phyloP scores from a whole-genome alignment of 2,113 vertebrate species.

The Oxyura jamaicensis region DNA sequence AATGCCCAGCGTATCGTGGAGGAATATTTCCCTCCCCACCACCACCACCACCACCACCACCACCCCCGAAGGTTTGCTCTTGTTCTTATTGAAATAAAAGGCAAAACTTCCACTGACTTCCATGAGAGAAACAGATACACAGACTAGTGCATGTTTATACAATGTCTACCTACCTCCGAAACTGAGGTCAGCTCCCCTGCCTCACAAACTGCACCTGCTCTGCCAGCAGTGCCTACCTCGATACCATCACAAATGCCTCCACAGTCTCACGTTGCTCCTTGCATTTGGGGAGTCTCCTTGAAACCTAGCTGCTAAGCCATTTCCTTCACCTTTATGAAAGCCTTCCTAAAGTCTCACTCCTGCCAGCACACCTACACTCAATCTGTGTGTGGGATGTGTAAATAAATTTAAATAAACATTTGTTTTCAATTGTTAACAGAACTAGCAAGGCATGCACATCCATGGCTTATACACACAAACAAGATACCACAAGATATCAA shows the following conservation, averaged over 20 bases:
- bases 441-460: not conserved
- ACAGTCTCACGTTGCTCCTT: not conserved
- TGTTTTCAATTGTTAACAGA: constrained; percentile 55
- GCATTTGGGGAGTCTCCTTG: not conserved
- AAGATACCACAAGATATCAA: not conserved
- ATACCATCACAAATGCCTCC: not conserved
- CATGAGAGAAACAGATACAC: not conserved
- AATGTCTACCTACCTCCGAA: not conserved
- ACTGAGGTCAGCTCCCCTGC: not conserved
- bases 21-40: not conserved
- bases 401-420: constrained; percentile 51
- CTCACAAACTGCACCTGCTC: not conserved
- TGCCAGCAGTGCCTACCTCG: not conserved
- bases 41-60: not conserved
- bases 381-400: constrained; percentile 41
- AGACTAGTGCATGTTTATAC: not conserved
- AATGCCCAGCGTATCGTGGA: not conserved
- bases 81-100: not conserved
- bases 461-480: not conserved
- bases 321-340: constrained; percentile 11
- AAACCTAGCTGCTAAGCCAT: not conserved
- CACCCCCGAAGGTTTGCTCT: not conserved
- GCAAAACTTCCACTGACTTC: not conserved
- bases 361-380: constrained; percentile 60
- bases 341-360: constrained; percentile 23